Evolutionary conservation across 2,113 vertebrate genomes (phyloP).

Genomic region (Cervus canadensis): DNA sequence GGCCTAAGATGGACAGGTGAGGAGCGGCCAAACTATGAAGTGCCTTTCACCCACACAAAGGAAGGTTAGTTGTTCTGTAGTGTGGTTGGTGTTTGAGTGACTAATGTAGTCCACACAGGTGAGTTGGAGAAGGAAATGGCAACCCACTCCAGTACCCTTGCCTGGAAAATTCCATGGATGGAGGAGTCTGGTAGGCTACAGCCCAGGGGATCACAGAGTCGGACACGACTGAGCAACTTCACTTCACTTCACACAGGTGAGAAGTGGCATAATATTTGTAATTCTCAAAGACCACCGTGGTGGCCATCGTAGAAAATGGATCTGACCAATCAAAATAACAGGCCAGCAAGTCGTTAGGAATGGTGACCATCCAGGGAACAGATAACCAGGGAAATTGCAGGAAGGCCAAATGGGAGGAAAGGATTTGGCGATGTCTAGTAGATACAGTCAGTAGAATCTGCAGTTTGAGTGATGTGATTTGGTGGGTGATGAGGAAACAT

Average conservation of each 20-base stretch:
- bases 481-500: not conserved
- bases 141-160: not conserved
- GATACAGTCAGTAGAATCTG: too few relatives aligned
- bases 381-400: rapidly evolving
- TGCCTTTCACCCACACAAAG: rapidly evolving
- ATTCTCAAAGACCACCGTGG: not conserved
- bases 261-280: not conserved
- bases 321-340: too few relatives aligned
- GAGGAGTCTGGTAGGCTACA: not conserved
- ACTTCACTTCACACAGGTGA: not conserved
- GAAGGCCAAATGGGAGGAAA: not conserved
- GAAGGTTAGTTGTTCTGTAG: too few relatives aligned
- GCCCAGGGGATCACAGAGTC: not conserved
- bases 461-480: not conserved
- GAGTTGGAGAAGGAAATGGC: not conserved
- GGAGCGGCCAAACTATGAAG: rapidly evolving
- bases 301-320: not conserved
- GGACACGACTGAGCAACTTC: not conserved
- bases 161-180: not conserved
- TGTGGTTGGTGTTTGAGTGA: not conserved
- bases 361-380: not conserved
- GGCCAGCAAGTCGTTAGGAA: not conserved
- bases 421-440: not conserved
- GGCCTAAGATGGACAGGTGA: rapidly evolving
- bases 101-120: rapidly evolving